phyloP scores from a whole-genome alignment of 2,888 invertebrate genomes.

The Morpho deidamia region DNA sequence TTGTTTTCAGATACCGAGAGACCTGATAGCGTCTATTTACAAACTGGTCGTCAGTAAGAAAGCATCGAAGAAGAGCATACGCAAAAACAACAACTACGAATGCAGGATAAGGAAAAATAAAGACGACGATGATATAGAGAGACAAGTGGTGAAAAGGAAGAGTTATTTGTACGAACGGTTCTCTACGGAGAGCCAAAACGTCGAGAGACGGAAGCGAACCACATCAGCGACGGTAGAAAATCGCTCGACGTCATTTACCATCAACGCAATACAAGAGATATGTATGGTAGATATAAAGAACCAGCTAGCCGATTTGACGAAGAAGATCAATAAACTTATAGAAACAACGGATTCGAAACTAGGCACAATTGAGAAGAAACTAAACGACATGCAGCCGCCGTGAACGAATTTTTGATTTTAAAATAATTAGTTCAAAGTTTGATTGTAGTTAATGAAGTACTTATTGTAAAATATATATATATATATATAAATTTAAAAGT shows the following conservation, averaged over 20 bases:
- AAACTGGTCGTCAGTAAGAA: slow-evolving; percentile 85
- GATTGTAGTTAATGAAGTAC: background rate
- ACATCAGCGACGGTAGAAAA: slow-evolving; percentile 49
- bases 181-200: slow-evolving; percentile 61
- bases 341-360: slow-evolving; percentile 52
- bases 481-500: no score
- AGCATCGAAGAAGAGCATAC: slow-evolving; percentile 75
- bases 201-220: slow-evolving; percentile 57
- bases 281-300: slow-evolving; percentile 70
- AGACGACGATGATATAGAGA: slow-evolving; percentile 47
- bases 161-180: slow-evolving; percentile 66
- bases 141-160: slow-evolving; percentile 59
- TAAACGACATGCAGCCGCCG: slow-evolving; percentile 40
- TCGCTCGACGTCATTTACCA: slow-evolving; percentile 53
- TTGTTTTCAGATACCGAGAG: slow-evolving; percentile 80
- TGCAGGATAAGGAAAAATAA: slow-evolving; percentile 50
- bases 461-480: background rate
- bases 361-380: slow-evolving; percentile 49
- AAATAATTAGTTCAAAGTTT: background rate
- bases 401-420: slow-evolving; percentile 24
- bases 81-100: slow-evolving; percentile 68
- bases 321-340: slow-evolving; percentile 57
- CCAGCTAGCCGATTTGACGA: slow-evolving; percentile 57
- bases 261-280: slow-evolving; percentile 68
- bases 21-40: slow-evolving; percentile 85